phyloP scores from a whole-genome alignment of 2,797 vertebrate genomes.

The Poliocrania exsul region DNA sequence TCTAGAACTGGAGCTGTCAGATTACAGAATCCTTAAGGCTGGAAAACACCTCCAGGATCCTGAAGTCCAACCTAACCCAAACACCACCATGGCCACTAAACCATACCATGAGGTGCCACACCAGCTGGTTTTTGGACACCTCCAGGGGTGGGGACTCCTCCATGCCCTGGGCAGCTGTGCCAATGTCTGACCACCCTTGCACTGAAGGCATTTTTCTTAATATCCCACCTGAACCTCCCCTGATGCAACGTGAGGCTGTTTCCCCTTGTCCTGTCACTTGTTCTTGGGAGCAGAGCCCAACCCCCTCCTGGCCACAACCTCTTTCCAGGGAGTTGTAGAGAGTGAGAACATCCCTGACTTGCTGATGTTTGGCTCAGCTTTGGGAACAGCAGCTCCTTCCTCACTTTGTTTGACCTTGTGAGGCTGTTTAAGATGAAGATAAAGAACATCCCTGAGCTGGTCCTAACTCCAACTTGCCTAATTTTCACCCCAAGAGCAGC shows the following conservation, averaged over 20 bases:
- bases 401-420: fast-evolving
- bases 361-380: neutral
- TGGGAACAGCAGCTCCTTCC: neutral
- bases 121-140: neutral
- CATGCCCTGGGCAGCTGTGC: neutral
- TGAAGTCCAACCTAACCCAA: no score
- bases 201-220: neutral
- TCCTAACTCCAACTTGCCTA: neutral
- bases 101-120: fast-evolving
- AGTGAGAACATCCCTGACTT: neutral
- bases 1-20: neutral
- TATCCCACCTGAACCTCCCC: neutral
- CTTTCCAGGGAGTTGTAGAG: neutral
- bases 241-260: neutral
- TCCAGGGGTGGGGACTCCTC: no score
- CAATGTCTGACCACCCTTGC: neutral
- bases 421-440: neutral
- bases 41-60: neutral
- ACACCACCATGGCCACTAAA: neutral
- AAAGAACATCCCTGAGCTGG: neutral
- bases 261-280: neutral
- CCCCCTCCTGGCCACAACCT: neutral
- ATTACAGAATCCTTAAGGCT: neutral
- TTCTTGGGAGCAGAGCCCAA: neutral
- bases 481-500: neutral